Conservation (phyloP, 2,113 vertebrate species). For the Casuarius casuarius region DNA sequence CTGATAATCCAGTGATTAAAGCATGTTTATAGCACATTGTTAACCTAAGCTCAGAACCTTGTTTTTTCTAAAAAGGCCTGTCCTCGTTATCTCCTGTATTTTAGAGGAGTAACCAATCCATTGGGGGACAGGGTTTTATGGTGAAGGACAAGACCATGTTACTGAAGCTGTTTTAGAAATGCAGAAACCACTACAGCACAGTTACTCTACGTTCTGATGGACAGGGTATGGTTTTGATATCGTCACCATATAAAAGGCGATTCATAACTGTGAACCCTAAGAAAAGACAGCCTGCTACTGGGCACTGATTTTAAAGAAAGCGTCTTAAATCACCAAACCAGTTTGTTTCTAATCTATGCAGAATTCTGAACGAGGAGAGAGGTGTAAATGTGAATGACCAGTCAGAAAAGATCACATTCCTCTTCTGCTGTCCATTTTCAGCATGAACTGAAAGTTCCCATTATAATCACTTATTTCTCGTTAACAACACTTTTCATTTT, state of each 20-base stretch:
- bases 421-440: background rate
- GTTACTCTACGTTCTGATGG: background rate
- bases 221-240: background rate
- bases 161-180: background rate
- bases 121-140: background rate
- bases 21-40: accelerated
- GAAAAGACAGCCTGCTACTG: background rate
- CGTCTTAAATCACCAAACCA: background rate
- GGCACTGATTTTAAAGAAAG: background rate
- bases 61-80: accelerated
- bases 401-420: background rate
- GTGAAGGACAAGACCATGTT: background rate
- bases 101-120: background rate
- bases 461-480: background rate
- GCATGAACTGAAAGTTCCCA: background rate
- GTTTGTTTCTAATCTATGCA: background rate
- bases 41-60: background rate
- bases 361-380: background rate
- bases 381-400: background rate
- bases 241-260: background rate
- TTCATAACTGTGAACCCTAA: background rate
- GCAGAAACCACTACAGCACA: background rate
- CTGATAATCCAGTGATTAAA: background rate
- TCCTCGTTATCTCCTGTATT: background rate
- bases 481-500: background rate